phyloP scores from a whole-genome alignment of 2,888 invertebrate genomes.

The Oscheius myriophilus region DNA sequence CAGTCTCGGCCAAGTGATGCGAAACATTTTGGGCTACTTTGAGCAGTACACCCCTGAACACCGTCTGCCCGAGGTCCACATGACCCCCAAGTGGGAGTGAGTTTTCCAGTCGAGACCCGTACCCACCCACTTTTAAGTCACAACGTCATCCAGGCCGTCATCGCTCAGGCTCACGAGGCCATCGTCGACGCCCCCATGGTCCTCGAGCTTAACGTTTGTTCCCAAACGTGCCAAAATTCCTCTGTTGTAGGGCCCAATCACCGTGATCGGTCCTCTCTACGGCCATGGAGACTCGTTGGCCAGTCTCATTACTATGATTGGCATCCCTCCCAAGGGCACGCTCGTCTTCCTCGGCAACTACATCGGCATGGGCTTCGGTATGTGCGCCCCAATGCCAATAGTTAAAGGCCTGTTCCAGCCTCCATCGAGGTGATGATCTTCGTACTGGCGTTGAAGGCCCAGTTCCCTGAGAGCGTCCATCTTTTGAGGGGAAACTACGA shows the following conservation, averaged over 20 bases:
- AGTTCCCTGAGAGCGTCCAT: slow-evolving; percentile 45
- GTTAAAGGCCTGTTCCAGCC: slow-evolving; percentile 18
- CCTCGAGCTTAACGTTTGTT: too few relatives aligned
- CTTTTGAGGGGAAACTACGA: slow-evolving; percentile 53
- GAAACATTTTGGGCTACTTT: slow-evolving; percentile 6
- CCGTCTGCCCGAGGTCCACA: not conserved
- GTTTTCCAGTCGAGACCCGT: not conserved
- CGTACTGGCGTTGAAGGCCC: slow-evolving; percentile 47
- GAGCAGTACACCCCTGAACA: not conserved
- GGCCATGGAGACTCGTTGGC: slow-evolving; percentile 16
- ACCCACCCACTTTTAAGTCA: not conserved
- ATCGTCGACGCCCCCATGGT: too few relatives aligned
- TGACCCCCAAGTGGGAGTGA: slow-evolving; percentile 1
- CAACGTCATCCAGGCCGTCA: not conserved
- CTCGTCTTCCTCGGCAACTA: slow-evolving; percentile 56
- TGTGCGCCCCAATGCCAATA: not conserved
- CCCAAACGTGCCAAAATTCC: too few relatives aligned
- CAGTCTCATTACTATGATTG: slow-evolving; percentile 17
- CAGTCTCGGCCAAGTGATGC: not conserved
- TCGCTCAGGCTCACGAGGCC: not conserved
- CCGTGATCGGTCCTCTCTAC: slow-evolving; percentile 3
- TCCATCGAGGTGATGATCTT: slow-evolving; percentile 52
- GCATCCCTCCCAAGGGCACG: slow-evolving; percentile 34
- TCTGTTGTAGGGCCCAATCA: not conserved
- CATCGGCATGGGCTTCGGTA: slow-evolving; percentile 46